Evolutionary conservation across 2,888 invertebrate genomes (phyloP).

Genomic region (Philhelius pedissequus): DNA sequence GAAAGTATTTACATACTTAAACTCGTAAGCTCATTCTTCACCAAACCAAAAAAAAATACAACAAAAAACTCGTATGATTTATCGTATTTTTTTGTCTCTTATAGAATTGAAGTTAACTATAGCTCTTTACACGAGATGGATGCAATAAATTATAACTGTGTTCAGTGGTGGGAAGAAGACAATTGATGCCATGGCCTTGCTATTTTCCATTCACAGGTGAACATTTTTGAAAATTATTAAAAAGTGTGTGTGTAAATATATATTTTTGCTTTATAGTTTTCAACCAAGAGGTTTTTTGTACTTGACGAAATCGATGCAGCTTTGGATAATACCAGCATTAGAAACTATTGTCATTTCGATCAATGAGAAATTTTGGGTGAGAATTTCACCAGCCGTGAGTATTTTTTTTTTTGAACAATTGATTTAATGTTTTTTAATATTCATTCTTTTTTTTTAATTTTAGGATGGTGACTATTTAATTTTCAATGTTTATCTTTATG

Average conservation of each 20-base stretch:
- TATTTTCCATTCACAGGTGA: constrained; percentile 98
- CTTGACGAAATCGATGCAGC: constrained; percentile 99
- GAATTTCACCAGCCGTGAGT: constrained; percentile 96
- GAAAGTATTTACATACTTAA: too few relatives aligned
- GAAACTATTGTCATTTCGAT: constrained; percentile 99
- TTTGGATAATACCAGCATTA: constrained; percentile 99
- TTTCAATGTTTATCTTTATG: constrained; percentile 77
- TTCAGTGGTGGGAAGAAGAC: constrained; percentile 99
- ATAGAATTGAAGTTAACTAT: constrained; percentile 92
- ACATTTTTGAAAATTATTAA: constrained; percentile 33
- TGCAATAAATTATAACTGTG: constrained; percentile 99
- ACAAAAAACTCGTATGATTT: too few relatives aligned
- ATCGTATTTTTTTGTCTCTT: constrained; percentile 47
- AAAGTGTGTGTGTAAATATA: neutral
- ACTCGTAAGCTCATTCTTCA: too few relatives aligned
- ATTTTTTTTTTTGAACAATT: neutral
- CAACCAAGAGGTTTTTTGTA: constrained; percentile 99
- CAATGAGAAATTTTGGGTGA: constrained; percentile 99
- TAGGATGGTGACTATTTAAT: constrained; percentile 91
- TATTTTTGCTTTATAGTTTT: constrained; percentile 81
- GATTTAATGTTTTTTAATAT: neutral
- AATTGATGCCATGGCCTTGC: constrained; percentile 96
- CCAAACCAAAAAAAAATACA: too few relatives aligned
- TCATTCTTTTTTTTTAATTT: constrained; percentile 72
- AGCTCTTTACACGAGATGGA: constrained; percentile 90